Conservation (phyloP, 2,888 invertebrate species). For the Drosophila mercatorum region DNA sequence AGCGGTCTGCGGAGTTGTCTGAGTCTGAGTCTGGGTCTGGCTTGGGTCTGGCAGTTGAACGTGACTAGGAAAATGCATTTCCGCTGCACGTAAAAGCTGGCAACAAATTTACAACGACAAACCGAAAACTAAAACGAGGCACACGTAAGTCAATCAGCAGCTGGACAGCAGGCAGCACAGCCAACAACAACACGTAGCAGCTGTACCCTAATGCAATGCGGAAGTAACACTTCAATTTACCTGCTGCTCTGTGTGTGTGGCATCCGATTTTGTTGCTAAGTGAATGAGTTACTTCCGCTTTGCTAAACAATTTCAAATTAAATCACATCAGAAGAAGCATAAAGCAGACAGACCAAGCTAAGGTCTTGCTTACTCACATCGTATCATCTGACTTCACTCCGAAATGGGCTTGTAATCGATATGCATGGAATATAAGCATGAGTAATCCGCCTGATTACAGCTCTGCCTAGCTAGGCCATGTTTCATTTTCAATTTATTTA, state of each 20-base stretch:
- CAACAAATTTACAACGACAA: slow-evolving; percentile 68
- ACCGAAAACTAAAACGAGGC: slow-evolving; percentile 72
- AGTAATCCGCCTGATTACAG: slow-evolving; percentile 1
- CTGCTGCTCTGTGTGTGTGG: slow-evolving; percentile 27
- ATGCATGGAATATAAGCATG: background rate
- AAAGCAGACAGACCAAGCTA: slow-evolving; percentile 13
- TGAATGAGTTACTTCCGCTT: slow-evolving; percentile 78
- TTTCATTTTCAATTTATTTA: background rate
- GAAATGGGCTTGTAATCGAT: background rate
- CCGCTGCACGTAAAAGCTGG: slow-evolving; percentile 70
- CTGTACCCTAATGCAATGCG: slow-evolving; percentile 73
- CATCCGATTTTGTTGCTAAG: slow-evolving; percentile 74
- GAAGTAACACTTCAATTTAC: slow-evolving; percentile 77
- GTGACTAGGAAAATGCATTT: slow-evolving; percentile 79
- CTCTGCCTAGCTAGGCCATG: background rate
- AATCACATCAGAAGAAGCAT: slow-evolving; percentile 51
- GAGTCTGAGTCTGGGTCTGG: slow-evolving; percentile 37
- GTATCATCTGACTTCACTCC: background rate
- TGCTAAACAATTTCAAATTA: slow-evolving; percentile 74
- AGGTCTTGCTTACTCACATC: slow-evolving; percentile 14
- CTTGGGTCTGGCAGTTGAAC: slow-evolving; percentile 55
- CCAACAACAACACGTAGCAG: slow-evolving; percentile 34
- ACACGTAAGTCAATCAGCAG: slow-evolving; percentile 78
- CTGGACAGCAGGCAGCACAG: slow-evolving; percentile 45
- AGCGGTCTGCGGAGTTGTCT: slow-evolving; percentile 31